Conservation (phyloP, 2,888 invertebrate species). For the Onchidella celtica region DNA sequence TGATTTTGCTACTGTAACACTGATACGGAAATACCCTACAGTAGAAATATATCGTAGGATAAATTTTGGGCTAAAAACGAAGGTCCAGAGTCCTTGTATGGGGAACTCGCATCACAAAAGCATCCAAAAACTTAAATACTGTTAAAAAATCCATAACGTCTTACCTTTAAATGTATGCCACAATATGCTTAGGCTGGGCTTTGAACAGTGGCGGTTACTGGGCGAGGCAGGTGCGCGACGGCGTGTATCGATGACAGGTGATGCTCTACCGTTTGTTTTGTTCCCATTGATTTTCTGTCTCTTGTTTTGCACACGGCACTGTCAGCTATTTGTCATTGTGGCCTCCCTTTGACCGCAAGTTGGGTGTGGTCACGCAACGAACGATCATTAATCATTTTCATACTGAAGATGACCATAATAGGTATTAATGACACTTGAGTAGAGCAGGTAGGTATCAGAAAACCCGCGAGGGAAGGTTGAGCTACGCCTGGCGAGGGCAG, state of each 20-base stretch:
- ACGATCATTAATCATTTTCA: too few species aligned
- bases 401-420: too few species aligned
- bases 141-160: too few species aligned
- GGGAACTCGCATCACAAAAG: too few species aligned
- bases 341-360: conserved; percentile 7
- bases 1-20: too few species aligned
- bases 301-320: conserved; percentile 17
- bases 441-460: too few species aligned
- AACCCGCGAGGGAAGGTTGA: too few species aligned
- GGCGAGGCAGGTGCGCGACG: neutral
- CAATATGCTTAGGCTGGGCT: neutral
- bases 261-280: neutral
- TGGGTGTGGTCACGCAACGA: neutral
- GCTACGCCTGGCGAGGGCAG: too few species aligned
- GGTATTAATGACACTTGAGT: too few species aligned
- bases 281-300: neutral
- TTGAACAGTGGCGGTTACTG: conserved; percentile 12
- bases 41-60: too few species aligned
- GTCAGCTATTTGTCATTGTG: conserved; percentile 4
- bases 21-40: too few species aligned
- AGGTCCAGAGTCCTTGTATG: neutral
- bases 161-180: neutral
- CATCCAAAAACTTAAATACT: too few species aligned
- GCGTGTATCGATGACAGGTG: conserved; percentile 19
- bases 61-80: neutral